Evolutionary conservation across 2,113 vertebrate genomes (phyloP), one percentile per base, ranked within the genome.

Genomic region (Ictidomys tridecemlineatus): DNA sequence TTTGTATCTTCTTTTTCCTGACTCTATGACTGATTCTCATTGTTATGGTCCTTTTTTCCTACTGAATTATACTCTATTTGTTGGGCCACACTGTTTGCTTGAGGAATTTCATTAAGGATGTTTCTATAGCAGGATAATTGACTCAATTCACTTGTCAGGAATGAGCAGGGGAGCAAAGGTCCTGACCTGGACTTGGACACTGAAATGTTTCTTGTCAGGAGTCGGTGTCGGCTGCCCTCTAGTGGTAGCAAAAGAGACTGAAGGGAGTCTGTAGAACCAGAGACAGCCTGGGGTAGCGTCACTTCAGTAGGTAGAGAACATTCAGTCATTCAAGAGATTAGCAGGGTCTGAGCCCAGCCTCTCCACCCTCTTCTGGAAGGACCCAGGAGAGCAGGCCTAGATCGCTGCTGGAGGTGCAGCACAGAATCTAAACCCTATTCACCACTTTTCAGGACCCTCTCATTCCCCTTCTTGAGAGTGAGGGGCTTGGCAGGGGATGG

Each of bases 401-500:
- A 20, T 28, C 3, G 2, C 3, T 3, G 1, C 24, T 7, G 4
- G 34, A 85, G 30, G 18, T 37, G 20, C n/a, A 42, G 42, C 0
- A 3, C 5, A 16, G 14, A 65, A 39, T 8, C 20, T 17, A 63
- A 22, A 0, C 5, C 4, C 20, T 13, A 12, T 10, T n/a, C 4
- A 2, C 20, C 34, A 37, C 7, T 2, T 8, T 17, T 28, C 22
- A 6, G 18, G 63, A 70, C 2, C 13, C 26, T 58, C 1, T 34
- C 8, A 10, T 24, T 73, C 34, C 2, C 30, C 37, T 18, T 14
- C 7, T 16, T 30, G 2, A 10, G 8, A n/a, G 22, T 42, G 7
- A 45, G 3, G 8, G 4, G 20, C 10, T 4, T 14, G 0, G 2
- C 4, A 32, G 48, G 32, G 48, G 48, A 84, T 12, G 6, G 5